Base-by-base conservation (phyloP, 2,113 vertebrate genomes). In the Ictalurus furcatus region DNA sequence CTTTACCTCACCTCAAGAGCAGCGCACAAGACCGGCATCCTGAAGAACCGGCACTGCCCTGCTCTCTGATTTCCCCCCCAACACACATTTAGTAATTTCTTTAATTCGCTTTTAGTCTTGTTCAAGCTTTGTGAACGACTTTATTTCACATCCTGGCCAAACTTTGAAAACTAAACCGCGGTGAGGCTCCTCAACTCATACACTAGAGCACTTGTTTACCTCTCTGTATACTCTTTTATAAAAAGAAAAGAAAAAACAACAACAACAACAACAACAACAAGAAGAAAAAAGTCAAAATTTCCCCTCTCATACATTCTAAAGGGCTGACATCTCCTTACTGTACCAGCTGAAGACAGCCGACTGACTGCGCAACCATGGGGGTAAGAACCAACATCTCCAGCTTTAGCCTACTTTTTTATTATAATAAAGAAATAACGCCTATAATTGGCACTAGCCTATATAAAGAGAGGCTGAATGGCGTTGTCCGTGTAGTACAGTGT, bases 361-460 rank as follows among this genome's bases (percentile, higher is more conserved):
- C 93, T 91, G 94, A 95, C 94, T 94, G 94, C 95, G 95, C 94
- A 93, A 95, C 89, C 95, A 96, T 96, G 96, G 96, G 96, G 96
- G 96, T 96, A 96, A 96, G 96, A 89, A 76, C 82, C 86, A 88
- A 89, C 4, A 73, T 73, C 86, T 92, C 67, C 89, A 92, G 91
- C 92, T 94, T 93, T 91, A n/a, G 3, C 7, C 79, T 58, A 30
- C 52, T 81, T 56, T 9, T 56, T 44, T 44, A 44, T 44, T 44
- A 44, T 9, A 8, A 17, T 76, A 44, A 23, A 37, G 69, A 73
- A n/a, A 13, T 19, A 2, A 12, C 28, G 30, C 69, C n/a, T 74
- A 21, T 52, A 9, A 40, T 48, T 52, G 52, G 2, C 71, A 37
- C 69, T 40, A 8, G 19, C 17, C 0, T 76, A 30, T 73, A 59